Percentiles rank a stretch among this genome's conserved stretches.
Evolutionary conservation across 2,888 invertebrate genomes (phyloP).

Genomic region (Marasmarcha lunaedactyla): DNA sequence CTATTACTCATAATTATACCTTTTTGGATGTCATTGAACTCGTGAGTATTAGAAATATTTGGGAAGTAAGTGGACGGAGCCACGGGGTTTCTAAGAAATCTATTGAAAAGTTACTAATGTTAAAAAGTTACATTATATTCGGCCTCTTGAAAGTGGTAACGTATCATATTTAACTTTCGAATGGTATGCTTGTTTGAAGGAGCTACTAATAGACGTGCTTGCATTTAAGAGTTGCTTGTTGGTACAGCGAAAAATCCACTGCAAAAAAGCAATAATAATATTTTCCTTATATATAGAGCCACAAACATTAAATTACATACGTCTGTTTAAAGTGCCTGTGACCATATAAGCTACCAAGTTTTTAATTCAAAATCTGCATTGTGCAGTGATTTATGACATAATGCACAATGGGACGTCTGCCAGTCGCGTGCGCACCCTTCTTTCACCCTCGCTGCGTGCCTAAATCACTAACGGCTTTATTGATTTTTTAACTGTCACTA

Average conservation of each 20-base stretch:
- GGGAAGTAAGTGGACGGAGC: conserved; percentile 47
- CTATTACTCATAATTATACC: conserved; percentile 53
- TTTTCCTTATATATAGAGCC: no score
- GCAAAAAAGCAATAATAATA: no score
- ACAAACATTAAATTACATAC: no score
- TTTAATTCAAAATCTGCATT: conserved; percentile 14
- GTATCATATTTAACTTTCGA: no score
- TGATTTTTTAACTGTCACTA: conserved; percentile 66
- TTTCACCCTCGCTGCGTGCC: conserved; percentile 52
- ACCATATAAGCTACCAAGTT: conserved; percentile 4
- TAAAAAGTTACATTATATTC: conserved; percentile 12
- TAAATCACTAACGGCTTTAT: conserved; percentile 56
- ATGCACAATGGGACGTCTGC: conserved; percentile 21
- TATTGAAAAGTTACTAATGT: conserved; percentile 19
- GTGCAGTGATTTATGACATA: conserved; percentile 35
- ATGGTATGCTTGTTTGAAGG: no score
- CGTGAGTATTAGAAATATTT: conserved; percentile 40
- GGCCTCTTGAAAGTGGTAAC: conserved; percentile 1
- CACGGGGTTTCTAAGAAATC: conserved; percentile 40
- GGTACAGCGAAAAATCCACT: no score
- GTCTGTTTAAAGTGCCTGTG: no score
- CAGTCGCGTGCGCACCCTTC: conserved; percentile 52
- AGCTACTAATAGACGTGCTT: no score
- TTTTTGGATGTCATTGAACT: conserved; percentile 58
- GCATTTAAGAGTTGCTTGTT: no score